Conservation (phyloP, 2,113 vertebrate species). For the Cephalopholis sonnerati region DNA sequence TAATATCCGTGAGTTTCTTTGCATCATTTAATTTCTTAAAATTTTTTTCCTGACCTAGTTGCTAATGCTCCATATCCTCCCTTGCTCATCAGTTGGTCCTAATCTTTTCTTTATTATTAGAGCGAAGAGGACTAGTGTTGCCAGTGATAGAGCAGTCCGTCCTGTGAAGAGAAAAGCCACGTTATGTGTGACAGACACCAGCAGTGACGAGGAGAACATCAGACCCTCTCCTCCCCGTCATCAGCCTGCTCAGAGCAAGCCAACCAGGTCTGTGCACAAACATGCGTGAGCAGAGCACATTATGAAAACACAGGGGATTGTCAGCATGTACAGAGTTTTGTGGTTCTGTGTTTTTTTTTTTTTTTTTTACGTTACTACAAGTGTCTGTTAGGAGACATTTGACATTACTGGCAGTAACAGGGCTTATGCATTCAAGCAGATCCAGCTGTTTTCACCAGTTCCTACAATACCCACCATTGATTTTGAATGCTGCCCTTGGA, state of each 20-base stretch:
- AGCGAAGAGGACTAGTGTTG: not conserved
- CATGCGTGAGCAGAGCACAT: not conserved
- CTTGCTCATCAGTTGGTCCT: not conserved
- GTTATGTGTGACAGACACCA: not conserved
- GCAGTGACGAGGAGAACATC: constrained; percentile 50
- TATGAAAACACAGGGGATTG: not conserved
- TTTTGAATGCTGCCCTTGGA: not conserved
- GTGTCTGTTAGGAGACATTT: not conserved
- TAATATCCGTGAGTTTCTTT: not conserved
- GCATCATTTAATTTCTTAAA: not conserved
- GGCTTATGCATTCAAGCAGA: not conserved
- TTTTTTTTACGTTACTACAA: not conserved
- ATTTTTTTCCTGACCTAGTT: not conserved
- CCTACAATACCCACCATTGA: not conserved
- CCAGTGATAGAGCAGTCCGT: not conserved
- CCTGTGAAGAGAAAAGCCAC: not conserved
- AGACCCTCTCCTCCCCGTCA: not conserved
- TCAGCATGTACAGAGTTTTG: not conserved
- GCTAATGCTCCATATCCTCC: not conserved
- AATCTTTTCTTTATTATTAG: constrained; percentile 20
- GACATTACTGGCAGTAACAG: not conserved
- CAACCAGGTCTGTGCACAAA: constrained; percentile 49
- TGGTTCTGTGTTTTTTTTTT: not conserved
- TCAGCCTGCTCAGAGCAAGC: constrained; percentile 10
- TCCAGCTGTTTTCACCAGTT: not conserved